Percentiles rank a stretch among this genome's conserved stretches.
phyloP scores from a whole-genome alignment of 2,888 invertebrate genomes.

The Caenorhabditis auriculariae region DNA sequence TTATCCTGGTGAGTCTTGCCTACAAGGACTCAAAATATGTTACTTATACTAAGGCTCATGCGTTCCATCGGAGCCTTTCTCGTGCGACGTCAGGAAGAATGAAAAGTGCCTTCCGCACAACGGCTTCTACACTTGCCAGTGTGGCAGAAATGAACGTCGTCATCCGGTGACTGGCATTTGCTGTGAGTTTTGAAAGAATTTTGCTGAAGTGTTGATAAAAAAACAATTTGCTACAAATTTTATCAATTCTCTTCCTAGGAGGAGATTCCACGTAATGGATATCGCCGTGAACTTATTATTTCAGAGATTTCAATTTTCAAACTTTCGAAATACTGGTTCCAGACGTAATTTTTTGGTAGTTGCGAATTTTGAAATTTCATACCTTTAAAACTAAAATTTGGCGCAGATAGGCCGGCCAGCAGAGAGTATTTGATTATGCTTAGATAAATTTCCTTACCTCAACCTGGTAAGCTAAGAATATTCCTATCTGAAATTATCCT shows the following conservation, averaged over 20 bases:
- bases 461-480: too few relatives aligned
- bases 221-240: not conserved
- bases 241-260: not conserved
- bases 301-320: too few relatives aligned
- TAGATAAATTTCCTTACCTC: too few relatives aligned
- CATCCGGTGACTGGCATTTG: conserved; percentile 62
- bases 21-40: not conserved
- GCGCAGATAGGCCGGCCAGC: too few relatives aligned
- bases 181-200: conserved; percentile 22
- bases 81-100: conserved; percentile 59
- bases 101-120: conserved; percentile 60
- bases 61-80: conserved; percentile 50
- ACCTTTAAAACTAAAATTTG: too few relatives aligned
- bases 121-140: conserved; percentile 60
- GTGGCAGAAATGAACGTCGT: conserved; percentile 52
- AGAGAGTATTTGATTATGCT: too few relatives aligned
- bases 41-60: conserved; percentile 46
- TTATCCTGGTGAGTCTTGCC: conserved; percentile 34
- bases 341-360: too few relatives aligned
- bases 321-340: too few relatives aligned
- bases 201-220: not conserved
- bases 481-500: too few relatives aligned
- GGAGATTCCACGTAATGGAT: not conserved
- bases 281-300: too few relatives aligned
- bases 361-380: too few relatives aligned